Base-by-base conservation (phyloP, 1,140 invertebrate species). In the Papilio xuthus region DNA sequence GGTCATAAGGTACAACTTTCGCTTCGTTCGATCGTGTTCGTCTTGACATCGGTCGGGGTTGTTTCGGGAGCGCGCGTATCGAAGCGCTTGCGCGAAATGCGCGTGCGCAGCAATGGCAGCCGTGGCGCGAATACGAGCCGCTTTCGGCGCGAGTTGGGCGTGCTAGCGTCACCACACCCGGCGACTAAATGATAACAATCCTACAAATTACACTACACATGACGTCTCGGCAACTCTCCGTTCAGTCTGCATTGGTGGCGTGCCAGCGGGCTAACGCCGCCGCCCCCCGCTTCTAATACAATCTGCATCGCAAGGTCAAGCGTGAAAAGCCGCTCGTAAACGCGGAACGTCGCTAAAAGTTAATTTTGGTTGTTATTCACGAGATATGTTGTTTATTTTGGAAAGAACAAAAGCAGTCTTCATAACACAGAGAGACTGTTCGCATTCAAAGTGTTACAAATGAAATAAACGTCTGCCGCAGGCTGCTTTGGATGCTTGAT, bases 181-280 rank as follows among this genome's bases (percentile, higher is more conserved):
- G 87, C 83, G 84, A 89, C 90, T 88, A 84, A 92, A 87, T 92
- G 90, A 92, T 92, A 93, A 92, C 86, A 86, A 84, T 73, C 79
- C 67, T 81, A 86, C 83, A 84, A 90, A 86, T 88, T 84, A 89
- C 86, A 88, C 83, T 88, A 87, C 84, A 82, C 84, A 81, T 81
- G 82, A 82, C 78, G 79, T 80, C 79, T 78, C 82, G 81, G 78
- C 80, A 83, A 83, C 81, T 83, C 80, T 69, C 80, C 20, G 84
- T 85, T 84, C 82, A 83, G 84, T 81, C 84, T 82, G 77, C 77
- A 79, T 87, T 93, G 91, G 91, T 87, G n/a, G 13, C 9, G 60
- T 32, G 90, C 89, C 91, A 92, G 85, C 83, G 80, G 18, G 53
- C 80, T 53, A 77, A 79, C 77, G 80, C 82, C 81, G 78, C 82